Evolutionary conservation across 2,113 vertebrate genomes (phyloP).

Genomic region (Eira barbara): DNA sequence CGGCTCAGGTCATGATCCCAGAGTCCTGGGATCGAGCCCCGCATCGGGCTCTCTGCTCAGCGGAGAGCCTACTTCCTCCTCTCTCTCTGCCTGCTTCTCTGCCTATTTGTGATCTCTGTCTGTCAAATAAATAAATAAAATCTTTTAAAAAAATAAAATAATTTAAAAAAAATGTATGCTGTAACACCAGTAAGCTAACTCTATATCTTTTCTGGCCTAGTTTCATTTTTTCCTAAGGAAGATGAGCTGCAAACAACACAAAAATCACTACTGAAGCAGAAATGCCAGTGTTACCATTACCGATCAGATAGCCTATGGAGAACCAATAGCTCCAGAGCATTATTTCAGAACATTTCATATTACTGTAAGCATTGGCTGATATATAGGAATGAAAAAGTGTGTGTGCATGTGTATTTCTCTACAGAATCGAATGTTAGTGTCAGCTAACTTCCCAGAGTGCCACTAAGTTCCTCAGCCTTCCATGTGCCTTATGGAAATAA

Average conservation of each 20-base stretch:
- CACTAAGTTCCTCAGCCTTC: background rate
- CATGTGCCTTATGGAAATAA: background rate
- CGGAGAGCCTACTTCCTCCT: too few species aligned
- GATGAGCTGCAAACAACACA: background rate
- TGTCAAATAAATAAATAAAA: too few species aligned
- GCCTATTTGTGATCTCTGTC: too few species aligned
- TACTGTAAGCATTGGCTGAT: background rate
- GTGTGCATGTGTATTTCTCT: background rate
- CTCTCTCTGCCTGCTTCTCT: too few species aligned
- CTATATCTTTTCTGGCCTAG: background rate
- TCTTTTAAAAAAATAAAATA: too few species aligned
- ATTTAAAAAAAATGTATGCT: background rate
- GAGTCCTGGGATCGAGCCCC: too few species aligned
- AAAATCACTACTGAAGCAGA: background rate
- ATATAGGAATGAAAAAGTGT: background rate
- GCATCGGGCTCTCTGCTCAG: too few species aligned
- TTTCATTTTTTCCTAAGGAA: background rate
- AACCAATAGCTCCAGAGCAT: background rate
- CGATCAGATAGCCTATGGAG: background rate
- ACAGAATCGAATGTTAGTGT: background rate
- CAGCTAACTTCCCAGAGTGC: background rate
- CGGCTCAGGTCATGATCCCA: too few species aligned
- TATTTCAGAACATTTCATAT: background rate
- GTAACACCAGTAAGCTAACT: background rate
- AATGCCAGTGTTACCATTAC: background rate